Percentiles rank a stretch among this genome's conserved stretches.
phyloP scores from a whole-genome alignment of 2,797 vertebrate species.

The Fistularia tabacaria region DNA sequence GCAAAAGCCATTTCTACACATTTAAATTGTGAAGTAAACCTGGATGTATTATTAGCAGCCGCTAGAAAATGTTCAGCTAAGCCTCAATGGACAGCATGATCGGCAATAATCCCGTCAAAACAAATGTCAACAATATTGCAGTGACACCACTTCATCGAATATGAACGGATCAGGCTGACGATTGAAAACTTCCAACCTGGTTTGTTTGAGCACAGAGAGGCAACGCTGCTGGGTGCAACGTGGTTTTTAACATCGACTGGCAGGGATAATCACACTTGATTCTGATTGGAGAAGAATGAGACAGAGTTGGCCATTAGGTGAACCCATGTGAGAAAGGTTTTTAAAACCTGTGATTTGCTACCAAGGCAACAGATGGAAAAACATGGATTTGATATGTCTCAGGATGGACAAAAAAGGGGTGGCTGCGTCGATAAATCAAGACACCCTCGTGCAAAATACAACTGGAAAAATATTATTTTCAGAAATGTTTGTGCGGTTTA shows the following conservation, averaged over 20 bases:
- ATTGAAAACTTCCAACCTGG: conserved; percentile 29
- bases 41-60: no score
- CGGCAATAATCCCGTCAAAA: conserved; percentile 45
- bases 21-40: no score
- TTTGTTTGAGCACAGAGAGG: conserved; percentile 46
- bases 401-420: conserved; percentile 38
- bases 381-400: conserved; percentile 50
- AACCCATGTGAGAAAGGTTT: conserved; percentile 64
- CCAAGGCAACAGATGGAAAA: conserved; percentile 73
- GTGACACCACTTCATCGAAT: conserved; percentile 54
- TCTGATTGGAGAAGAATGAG: conserved; percentile 70
- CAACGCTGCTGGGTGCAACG: conserved; percentile 3
- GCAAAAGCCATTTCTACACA: no score
- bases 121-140: conserved; percentile 49
- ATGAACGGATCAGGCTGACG: conserved; percentile 37
- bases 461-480: no score
- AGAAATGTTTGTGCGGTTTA: background rate
- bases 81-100: conserved; percentile 44
- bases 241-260: conserved; percentile 60
- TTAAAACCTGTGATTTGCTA: conserved; percentile 76
- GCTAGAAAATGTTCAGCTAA: no score
- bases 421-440: background rate
- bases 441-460: background rate
- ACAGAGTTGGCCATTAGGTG: conserved; percentile 62
- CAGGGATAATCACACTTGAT: conserved; percentile 60